Base-by-base conservation (phyloP, 1,140 invertebrate species). In the Cyclargus thomasi region DNA sequence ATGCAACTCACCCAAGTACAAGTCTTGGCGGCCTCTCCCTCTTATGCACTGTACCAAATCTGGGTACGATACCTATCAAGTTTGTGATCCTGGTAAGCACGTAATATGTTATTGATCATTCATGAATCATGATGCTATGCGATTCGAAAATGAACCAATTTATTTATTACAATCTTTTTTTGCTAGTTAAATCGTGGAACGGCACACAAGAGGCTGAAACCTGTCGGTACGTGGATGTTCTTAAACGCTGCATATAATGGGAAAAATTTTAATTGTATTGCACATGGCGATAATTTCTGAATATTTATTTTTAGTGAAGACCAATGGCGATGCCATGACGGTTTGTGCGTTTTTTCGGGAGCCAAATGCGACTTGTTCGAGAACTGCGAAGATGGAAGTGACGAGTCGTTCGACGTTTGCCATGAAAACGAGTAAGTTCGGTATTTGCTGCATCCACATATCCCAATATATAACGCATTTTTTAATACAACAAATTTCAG, bases 271-370 rank as follows among this genome's bases (percentile, higher is more conserved):
- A 3, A 29, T 29, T 2, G 23, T 29, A 29, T 29, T 6, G 23
- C 23, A 2, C 23, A 29, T 29, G 6, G 23, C 23, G 6, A 3
- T 29, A 29, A 29, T 29, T 29, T 29, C 8, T 2, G 1, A 29
- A 29, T 29, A 29, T 29, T 47, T 8, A 22, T 10, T 79, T 79
- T n/a, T 74, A 88, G 87, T 0, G 74, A 74, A 14, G 70, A 70
- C 16, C 78, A 88, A 39, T 83, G 78, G 78, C 91, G 91, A 11
- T 95, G 94, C 70, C 79, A 85, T 11, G 94, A 93, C 65, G 93
- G 94, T 16, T 91, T 90, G 7, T 95, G 94, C 69, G 90, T 95
- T 5, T 79, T 90, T n/a, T 87, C 88, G 6, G 83, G 92, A 62
- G 71, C 78, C 0, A 82, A 79, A 29, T 94, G 93, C 67, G 92